Evolutionary conservation across 1,140 invertebrate species (phyloP), one percentile per base, ranked within the genome.

Genomic region (Acromyrmex heyeri): DNA sequence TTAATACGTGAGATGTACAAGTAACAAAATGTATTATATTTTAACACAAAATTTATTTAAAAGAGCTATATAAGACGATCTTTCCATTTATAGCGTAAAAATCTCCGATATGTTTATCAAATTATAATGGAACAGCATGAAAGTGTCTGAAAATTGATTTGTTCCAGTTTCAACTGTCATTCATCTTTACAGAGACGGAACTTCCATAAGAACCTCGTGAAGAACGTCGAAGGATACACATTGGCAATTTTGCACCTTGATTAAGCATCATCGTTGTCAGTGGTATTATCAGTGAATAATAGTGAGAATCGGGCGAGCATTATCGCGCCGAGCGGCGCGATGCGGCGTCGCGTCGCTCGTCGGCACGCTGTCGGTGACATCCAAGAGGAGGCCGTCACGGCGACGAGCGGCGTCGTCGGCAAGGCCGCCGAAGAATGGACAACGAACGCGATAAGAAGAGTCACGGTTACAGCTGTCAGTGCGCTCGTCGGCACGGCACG

Each of bases 361-460:
- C 24, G 62, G 18, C 44, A 10, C 62, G 18, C 5, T 7, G 53
- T 34, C 16, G 57, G n/a, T 72, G 16, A 10, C 16, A 57, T 30
- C 30, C 57, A 16, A 6, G 44, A 55, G 44, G 48, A 79, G 24
- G n/a, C 44, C 62, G 48, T 67, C 53, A 14, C 21, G 21, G 3
- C 79, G 53, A 44, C 67, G 48, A 18, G 30, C 24, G 50, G 21
- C 65, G 48, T 50, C 81, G 81, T 48, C 62, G 38, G n/a, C 62
- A 55, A 12, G 27, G 27, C 38, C 34, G 83, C 50, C 16, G 82
- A 59, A 64, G 82, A 30, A 83, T 85, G 72, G 82, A 77, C 73
- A 30, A 38, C 34, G 73, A 2, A n/a, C 34, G 72, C 44, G 82
- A 48, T 48, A 78, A 65, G 12, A 27, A 21, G 70, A 69, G 64